Base-by-base conservation (phyloP, 37 sponge, comb jelly and placozoan genomes). In the Aplysina aerophoba region DNA sequence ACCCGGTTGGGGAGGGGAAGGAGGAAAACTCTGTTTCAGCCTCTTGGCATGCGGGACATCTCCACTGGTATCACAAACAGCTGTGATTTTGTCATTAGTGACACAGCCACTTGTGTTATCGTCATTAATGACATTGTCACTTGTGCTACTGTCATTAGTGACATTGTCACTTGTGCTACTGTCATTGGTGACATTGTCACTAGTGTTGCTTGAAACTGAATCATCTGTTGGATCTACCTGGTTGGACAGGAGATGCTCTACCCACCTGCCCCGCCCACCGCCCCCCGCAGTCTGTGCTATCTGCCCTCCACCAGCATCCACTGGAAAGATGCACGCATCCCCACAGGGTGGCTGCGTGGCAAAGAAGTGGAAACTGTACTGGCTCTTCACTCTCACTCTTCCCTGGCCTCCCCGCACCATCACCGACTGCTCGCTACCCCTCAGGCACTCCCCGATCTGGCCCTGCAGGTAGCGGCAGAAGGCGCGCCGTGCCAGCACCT, bases 271-370 rank as follows among this genome's bases (percentile, higher is more conserved):
- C 3, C 50, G 50, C 50, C 50, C 50, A 44, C 50, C 8, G 8
- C 50, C 8, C 50, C 50, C 8, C 8, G 50, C 50, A n/a, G n/a
- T n/a, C n/a, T n/a, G n/a, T 20, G 22, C 6, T 25, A 65, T 65
- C 27, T 3, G 19, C 28, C 1, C 19, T 19, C 25, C 20, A 5
- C 41, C 38, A 35, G 21, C 4, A 1, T n/a, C 20, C 33, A 56
- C 0, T 81, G 81, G 2, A 56, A 81, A 44, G 24, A 77, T 85
- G 30, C 33, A 40, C 22, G 62, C 62, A 11, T 59, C 41, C 84
- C 62, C 66, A 95, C 96, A 95, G 16, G 96, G 96, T 2, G 83
- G 27, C 33, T 92, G 93, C 33, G 73, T 90, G 25, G 91, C 63
- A 65, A 90, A 95, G 82, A 95, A 88, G 71, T 90, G 89, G 67